Evolutionary conservation across 1,140 invertebrate genomes (phyloP).

Genomic region (Vanessa tameamea): DNA sequence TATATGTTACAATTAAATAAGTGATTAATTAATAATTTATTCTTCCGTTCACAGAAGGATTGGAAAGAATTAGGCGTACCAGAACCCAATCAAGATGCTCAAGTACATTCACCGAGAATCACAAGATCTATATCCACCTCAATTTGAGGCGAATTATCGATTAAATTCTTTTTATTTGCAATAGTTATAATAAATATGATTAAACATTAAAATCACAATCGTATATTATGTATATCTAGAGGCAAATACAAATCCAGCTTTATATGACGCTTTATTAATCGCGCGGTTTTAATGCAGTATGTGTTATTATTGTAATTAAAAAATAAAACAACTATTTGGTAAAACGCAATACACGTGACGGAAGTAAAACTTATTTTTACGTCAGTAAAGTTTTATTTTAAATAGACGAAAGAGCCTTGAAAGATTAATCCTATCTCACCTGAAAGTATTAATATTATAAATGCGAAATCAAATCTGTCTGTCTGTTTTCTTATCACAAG

Average conservation of each 20-base stretch:
- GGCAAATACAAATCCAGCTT: not conserved
- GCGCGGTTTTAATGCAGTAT: not conserved
- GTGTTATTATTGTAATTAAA: too few relatives aligned
- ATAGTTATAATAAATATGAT: not conserved
- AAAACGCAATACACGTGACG: too few relatives aligned
- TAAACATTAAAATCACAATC: conserved; percentile 12
- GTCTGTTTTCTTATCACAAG: too few relatives aligned
- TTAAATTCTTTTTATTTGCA: conserved; percentile 9
- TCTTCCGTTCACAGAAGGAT: conserved; percentile 61
- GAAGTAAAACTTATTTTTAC: too few relatives aligned
- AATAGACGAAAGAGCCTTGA: too few relatives aligned
- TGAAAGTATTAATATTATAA: too few relatives aligned
- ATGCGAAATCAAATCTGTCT: too few relatives aligned
- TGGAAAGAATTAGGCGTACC: conserved; percentile 70
- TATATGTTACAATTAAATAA: too few relatives aligned
- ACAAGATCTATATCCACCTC: conserved; percentile 46
- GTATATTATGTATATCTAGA: not conserved
- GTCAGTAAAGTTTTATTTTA: too few relatives aligned
- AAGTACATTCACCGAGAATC: conserved; percentile 28
- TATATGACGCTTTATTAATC: not conserved
- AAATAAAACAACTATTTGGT: too few relatives aligned
- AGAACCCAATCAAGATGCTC: conserved; percentile 51
- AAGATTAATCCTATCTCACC: too few relatives aligned
- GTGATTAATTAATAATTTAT: not conserved
- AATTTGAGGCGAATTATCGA: conserved; percentile 34